Conservation (phyloP, 2,888 invertebrate genomes). For the Nomada goodeniana region DNA sequence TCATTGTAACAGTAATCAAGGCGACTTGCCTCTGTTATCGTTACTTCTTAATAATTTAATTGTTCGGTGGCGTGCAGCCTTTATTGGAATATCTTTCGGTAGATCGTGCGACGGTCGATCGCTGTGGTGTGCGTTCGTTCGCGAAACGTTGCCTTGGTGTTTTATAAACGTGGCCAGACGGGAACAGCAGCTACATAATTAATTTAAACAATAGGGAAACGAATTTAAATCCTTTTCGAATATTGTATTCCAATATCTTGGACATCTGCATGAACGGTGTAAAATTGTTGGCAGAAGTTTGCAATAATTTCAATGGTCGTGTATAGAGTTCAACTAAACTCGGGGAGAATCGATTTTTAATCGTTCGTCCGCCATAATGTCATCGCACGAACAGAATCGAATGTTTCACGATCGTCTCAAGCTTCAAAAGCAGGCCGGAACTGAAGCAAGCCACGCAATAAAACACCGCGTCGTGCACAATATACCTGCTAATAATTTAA, state of each 20-base stretch:
- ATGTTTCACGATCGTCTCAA: slow-evolving; percentile 19
- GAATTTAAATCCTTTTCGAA: background rate
- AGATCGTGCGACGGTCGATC: slow-evolving; percentile 72
- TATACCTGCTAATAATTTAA: slow-evolving; percentile 65
- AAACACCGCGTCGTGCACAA: slow-evolving; percentile 57
- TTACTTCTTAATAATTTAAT: slow-evolving; percentile 83
- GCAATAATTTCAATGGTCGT: background rate
- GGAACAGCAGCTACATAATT: slow-evolving; percentile 9
- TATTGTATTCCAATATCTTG: too few relatives aligned
- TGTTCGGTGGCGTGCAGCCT: slow-evolving; percentile 82
- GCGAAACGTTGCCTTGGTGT: slow-evolving; percentile 21
- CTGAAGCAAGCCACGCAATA: slow-evolving; percentile 46
- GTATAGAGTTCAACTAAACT: background rate
- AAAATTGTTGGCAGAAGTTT: background rate
- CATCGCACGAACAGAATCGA: background rate
- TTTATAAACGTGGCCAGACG: slow-evolving; percentile 37
- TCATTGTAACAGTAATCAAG: slow-evolving; percentile 81
- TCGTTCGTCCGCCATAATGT: background rate
- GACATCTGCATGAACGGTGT: too few relatives aligned
- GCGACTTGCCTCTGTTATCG: slow-evolving; percentile 80
- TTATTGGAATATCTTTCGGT: slow-evolving; percentile 82
- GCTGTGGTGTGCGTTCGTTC: slow-evolving; percentile 14
- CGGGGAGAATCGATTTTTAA: background rate
- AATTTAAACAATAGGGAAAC: background rate
- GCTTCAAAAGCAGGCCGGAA: slow-evolving; percentile 43